phyloP scores from a whole-genome alignment of 1,140 invertebrate species.

The Drosophila willistoni region DNA sequence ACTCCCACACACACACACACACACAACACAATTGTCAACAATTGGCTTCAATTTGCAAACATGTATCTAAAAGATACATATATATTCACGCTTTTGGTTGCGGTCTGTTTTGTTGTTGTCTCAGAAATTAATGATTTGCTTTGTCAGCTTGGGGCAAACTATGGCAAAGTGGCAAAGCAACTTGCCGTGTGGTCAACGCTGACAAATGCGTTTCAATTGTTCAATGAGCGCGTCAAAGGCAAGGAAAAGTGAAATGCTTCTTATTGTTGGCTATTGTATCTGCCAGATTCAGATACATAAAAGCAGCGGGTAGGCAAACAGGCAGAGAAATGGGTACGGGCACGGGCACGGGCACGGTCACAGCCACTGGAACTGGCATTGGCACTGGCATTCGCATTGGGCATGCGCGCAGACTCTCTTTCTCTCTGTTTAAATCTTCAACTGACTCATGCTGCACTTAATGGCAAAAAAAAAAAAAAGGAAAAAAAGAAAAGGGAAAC shows the following conservation, averaged over 20 bases:
- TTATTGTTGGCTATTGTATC: conserved; percentile 16
- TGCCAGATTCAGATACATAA: conserved; percentile 6
- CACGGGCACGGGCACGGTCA: conserved; percentile 27
- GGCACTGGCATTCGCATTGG: neutral
- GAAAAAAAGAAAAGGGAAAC: conserved; percentile 8
- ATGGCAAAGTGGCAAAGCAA: conserved; percentile 11
- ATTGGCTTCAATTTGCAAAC: conserved; percentile 59
- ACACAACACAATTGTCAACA: conserved; percentile 56
- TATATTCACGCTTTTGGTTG: conserved; percentile 17
- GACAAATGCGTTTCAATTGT: conserved; percentile 78
- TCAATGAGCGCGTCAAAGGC: conserved; percentile 34
- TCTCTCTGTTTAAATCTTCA: conserved; percentile 21
- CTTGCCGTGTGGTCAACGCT: conserved; percentile 26
- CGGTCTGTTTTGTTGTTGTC: conserved; percentile 8
- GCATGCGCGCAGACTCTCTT: conserved; percentile 27
- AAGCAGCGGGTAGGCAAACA: conserved; percentile 22
- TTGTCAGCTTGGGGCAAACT: conserved; percentile 36
- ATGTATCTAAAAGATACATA: conserved; percentile 53
- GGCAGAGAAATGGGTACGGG: neutral
- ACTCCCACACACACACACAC: conserved; percentile 27
- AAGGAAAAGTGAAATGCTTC: conserved; percentile 37
- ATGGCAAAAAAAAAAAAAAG: conserved; percentile 4
- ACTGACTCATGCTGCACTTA: conserved; percentile 54
- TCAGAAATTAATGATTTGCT: conserved; percentile 55
- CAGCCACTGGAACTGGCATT: neutral